Conservation (phyloP, 2,888 invertebrate species). For the Idaea aversata region DNA sequence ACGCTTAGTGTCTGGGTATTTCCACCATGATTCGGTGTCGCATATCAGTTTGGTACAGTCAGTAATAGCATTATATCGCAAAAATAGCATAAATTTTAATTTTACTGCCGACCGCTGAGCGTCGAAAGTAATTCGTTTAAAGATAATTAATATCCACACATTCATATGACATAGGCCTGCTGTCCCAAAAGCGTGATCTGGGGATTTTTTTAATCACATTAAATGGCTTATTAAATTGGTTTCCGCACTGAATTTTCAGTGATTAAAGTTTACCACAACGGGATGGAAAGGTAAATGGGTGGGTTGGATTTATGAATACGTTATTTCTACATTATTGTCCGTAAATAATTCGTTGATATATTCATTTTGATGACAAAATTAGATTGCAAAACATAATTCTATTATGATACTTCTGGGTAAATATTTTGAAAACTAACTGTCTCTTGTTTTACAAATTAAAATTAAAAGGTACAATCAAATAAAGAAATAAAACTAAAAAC, state of each 20-base stretch:
- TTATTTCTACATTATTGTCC: background rate
- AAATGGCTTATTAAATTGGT: conserved; percentile 1
- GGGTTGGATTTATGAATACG: background rate
- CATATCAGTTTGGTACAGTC: too few species aligned
- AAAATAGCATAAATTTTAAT: background rate
- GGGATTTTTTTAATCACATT: background rate
- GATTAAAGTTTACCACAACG: background rate
- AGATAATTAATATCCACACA: background rate
- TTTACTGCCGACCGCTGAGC: background rate
- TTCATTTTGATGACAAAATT: too few species aligned
- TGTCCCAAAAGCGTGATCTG: background rate
- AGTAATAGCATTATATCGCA: too few species aligned
- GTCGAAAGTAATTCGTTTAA: background rate
- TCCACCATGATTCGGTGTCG: too few species aligned
- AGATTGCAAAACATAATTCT: too few species aligned
- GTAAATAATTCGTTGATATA: too few species aligned
- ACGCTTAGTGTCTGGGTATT: too few species aligned
- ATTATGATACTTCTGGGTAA: too few species aligned
- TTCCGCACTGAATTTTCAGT: background rate
- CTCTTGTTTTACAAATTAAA: too few species aligned
- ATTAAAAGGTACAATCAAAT: too few species aligned
- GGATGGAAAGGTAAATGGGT: background rate
- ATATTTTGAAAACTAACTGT: too few species aligned
- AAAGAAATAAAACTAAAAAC: too few species aligned
- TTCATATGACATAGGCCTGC: background rate